Base-by-base conservation (phyloP, 2,113 vertebrate genomes). In the Pseudorasbora parva region DNA sequence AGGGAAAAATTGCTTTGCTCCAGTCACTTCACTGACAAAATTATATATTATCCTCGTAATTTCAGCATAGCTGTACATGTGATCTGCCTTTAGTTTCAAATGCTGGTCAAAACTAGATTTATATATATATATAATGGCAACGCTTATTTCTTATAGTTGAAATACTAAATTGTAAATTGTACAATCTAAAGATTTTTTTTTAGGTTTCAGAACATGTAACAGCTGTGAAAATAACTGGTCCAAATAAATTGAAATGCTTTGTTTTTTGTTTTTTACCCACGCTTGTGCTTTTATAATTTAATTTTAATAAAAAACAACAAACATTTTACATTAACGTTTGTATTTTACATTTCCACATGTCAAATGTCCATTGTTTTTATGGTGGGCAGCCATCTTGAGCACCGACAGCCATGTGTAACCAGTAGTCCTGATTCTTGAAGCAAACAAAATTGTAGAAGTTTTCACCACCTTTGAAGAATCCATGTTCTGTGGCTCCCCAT, bases 161-260 rank as follows among this genome's bases (percentile, higher is more conserved):
- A 92, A 77, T 57, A 37, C 19, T 77, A 57, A 77, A 23, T 59
- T 77, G 95, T 96, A 94, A 94, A 94, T 94, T 96, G 95, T 96
- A 96, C 95, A 96, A 94, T 96, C 95, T 96, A 95, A 95, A 96
- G 95, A 95, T 95, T 83, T 95, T 54, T 30, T 80, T 95, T 96
- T 96, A 51, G n/a, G 45, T 85, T 82, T 82, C 83, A 78, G 78
- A 94, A 95, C 77, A 95, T 79, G 94, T 95, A 95, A 95, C 94
- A 94, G 94, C 94, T 96, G 95, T 96, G 94, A 96, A 95, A 89
- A 95, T 93, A 92, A 95, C 93, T 95, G 94, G 94, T 95, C 94
- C 94, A 91, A 96, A 96, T 96, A 96, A 96, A 96, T 93, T 93
- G 94, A 96, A 96, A 95, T 96, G 94, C 93, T 95, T 19, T 12